These are phyloP conservation scores for Phallusia fumigata DNA, from an alignment of 23 tunicate genomes.

Conservation along the genomic window DNA sequence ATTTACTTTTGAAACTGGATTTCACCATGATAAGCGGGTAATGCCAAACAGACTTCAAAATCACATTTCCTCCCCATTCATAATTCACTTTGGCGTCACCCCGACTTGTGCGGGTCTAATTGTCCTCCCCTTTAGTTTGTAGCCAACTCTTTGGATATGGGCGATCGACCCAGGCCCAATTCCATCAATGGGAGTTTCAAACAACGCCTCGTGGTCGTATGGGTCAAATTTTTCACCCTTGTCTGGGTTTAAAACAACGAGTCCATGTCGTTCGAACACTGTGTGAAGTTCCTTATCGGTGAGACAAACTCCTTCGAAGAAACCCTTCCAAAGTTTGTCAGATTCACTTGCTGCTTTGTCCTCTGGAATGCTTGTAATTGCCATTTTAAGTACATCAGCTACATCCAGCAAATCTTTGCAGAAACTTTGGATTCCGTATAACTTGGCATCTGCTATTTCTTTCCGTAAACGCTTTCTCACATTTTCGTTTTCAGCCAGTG, in stretches of 20 bases:
- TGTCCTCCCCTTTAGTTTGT: constrained; percentile 73
- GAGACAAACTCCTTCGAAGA: constrained; percentile 74
- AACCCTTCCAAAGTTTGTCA: constrained; percentile 57
- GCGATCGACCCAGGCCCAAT: constrained; percentile 68
- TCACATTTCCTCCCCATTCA: not conserved
- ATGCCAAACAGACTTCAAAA: too few species aligned
- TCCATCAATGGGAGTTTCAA: constrained; percentile 63
- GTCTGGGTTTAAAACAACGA: constrained; percentile 39
- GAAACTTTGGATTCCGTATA: constrained; percentile 78
- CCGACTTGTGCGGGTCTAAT: constrained; percentile 88
- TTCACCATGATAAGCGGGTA: too few species aligned
- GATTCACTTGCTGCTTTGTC: constrained; percentile 7
- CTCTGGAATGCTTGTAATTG: constrained; percentile 67
- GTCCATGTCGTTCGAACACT: constrained; percentile 86
- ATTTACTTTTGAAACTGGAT: too few species aligned
- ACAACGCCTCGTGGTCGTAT: constrained; percentile 83
- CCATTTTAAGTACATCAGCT: constrained; percentile 77
- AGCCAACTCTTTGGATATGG: constrained; percentile 73
- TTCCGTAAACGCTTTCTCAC: constrained; percentile 69
- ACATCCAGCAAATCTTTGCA: constrained; percentile 91
- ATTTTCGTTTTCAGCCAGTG: constrained; percentile 93
- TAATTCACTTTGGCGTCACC: constrained; percentile 28
- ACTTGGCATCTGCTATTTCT: constrained; percentile 71
- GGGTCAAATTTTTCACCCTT: constrained; percentile 92
- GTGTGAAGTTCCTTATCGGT: constrained; percentile 75